Percentiles rank a stretch among this genome's conserved stretches.
Conservation (phyloP, 1,140 invertebrate genomes). For the Rhopalosiphum padi region DNA sequence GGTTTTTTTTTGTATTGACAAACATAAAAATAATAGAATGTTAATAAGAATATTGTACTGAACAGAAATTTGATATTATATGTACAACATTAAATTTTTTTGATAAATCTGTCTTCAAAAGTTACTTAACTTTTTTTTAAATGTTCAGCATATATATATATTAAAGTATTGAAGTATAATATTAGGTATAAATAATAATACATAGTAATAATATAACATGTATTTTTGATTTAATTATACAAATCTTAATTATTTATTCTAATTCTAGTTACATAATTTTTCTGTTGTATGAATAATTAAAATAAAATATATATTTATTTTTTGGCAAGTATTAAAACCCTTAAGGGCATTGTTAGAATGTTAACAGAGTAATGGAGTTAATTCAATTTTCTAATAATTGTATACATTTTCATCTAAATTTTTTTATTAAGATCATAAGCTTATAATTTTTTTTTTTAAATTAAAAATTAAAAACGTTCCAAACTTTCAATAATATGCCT, state of each 20-base stretch:
- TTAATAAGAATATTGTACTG: too few relatives aligned
- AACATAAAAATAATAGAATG: too few relatives aligned
- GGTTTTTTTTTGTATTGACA: too few relatives aligned
- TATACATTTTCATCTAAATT: not conserved
- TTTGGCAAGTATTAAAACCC: not conserved
- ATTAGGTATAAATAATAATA: not conserved
- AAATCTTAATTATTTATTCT: not conserved
- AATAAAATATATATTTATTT: not conserved
- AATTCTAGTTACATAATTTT: not conserved
- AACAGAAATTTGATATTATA: too few relatives aligned
- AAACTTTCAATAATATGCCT: too few relatives aligned
- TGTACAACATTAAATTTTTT: not conserved
- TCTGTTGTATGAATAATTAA: not conserved
- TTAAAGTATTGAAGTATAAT: not conserved
- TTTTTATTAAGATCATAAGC: not conserved
- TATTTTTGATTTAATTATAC: not conserved
- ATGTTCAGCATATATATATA: not conserved
- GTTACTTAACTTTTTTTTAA: not conserved
- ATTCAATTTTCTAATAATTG: not conserved
- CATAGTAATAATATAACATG: not conserved
- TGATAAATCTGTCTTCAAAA: not conserved
- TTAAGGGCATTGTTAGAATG: not conserved
- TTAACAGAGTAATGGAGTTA: not conserved
- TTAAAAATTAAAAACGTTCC: not conserved
- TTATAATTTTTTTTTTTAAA: not conserved